phyloP scores from a whole-genome alignment of 1,140 invertebrate genomes.

The Drosophila pseudoobscura region DNA sequence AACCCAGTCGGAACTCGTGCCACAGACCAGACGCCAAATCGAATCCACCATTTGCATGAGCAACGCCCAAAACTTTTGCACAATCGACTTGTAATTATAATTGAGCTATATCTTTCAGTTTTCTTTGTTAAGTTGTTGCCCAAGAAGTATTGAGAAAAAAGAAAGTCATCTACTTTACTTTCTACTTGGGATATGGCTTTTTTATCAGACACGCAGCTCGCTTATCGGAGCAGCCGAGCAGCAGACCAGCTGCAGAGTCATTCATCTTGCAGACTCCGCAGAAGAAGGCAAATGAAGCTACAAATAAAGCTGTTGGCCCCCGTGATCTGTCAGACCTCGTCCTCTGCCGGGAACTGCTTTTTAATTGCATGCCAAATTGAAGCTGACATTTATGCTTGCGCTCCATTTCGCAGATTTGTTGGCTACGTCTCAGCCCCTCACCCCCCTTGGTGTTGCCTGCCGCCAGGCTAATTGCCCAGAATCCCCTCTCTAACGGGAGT shows the following conservation, averaged over 20 bases:
- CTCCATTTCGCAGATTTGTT: slow-evolving; percentile 66
- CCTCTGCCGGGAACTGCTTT: slow-evolving; percentile 39
- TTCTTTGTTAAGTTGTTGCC: not conserved
- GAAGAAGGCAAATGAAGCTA: slow-evolving; percentile 64
- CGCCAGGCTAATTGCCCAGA: slow-evolving; percentile 67
- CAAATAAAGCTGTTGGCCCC: slow-evolving; percentile 64
- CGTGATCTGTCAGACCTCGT: slow-evolving; percentile 55
- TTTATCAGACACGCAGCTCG: slow-evolving; percentile 46
- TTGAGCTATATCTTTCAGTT: slow-evolving; percentile 3
- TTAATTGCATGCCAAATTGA: slow-evolving; percentile 72
- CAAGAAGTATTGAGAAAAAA: slow-evolving; percentile 45
- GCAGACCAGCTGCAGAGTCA: slow-evolving; percentile 49
- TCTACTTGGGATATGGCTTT: slow-evolving; percentile 23
- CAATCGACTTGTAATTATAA: slow-evolving; percentile 47
- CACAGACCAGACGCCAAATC: slow-evolving; percentile 43
- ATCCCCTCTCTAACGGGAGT: slow-evolving; percentile 37
- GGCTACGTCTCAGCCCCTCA: too few relatives aligned
- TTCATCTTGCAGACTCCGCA: slow-evolving; percentile 59
- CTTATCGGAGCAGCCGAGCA: slow-evolving; percentile 56
- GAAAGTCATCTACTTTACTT: slow-evolving; percentile 69
- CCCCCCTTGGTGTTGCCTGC: slow-evolving; percentile 29
- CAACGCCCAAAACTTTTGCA: slow-evolving; percentile 49
- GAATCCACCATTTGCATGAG: slow-evolving; percentile 10
- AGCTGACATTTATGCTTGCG: slow-evolving; percentile 76
- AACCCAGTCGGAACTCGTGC: slow-evolving; percentile 55